phyloP scores from a whole-genome alignment of 2,113 vertebrate genomes.

The Aegotheles bennettii region DNA sequence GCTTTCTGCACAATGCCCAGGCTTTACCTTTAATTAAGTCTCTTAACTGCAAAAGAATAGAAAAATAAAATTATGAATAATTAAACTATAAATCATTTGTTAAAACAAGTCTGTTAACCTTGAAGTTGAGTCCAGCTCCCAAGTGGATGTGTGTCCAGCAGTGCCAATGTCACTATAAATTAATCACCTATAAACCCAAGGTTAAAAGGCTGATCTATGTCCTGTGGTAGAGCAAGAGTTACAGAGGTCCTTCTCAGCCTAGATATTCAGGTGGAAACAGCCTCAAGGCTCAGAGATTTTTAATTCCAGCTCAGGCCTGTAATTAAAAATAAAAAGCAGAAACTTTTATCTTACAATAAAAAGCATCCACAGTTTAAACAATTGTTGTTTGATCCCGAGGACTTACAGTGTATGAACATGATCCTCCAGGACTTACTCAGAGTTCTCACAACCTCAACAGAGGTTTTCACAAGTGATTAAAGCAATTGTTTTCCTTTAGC shows the following conservation, averaged over 20 bases:
- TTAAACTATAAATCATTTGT: background rate
- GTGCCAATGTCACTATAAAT: background rate
- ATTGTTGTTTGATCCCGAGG: background rate
- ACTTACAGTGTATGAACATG: fast-evolving
- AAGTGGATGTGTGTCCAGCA: fast-evolving
- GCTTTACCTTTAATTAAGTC: background rate
- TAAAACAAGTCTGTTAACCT: background rate
- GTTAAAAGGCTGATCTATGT: background rate
- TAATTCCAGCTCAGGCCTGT: background rate
- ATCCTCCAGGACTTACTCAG: background rate
- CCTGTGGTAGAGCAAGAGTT: background rate
- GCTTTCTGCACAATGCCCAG: background rate
- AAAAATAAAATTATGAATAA: background rate
- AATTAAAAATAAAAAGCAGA: background rate
- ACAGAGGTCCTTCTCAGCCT: background rate
- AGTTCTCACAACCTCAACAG: background rate
- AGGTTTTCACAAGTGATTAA: background rate
- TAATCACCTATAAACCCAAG: background rate
- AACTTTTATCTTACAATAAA: background rate
- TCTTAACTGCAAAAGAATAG: background rate
- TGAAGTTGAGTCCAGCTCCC: background rate
- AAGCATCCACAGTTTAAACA: background rate
- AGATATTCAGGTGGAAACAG: background rate
- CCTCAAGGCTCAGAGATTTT: background rate
- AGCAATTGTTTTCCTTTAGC: background rate